Base-by-base conservation (phyloP, 30 jellyfish, hydroid and myxozoan genomes). In the Hydractinia echinata region DNA sequence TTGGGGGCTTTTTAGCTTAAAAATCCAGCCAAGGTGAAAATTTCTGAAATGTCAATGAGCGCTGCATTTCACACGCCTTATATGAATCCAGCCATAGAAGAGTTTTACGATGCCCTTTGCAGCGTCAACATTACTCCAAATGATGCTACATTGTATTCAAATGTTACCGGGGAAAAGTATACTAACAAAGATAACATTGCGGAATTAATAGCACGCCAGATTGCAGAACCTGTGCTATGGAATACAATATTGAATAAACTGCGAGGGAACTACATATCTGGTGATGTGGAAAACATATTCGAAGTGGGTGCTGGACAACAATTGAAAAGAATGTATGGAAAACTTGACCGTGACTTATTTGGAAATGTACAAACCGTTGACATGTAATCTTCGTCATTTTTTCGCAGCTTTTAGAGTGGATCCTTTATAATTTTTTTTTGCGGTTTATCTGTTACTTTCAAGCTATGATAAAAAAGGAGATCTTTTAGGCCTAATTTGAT, bases 1-100 rank as follows among this genome's bases (percentile, higher is more conserved):
- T 30, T 30, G 44, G 44, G 44, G 44, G 44, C 44, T 30, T 30
- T 20, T 18, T 39, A 15, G 16, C 21, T n/a, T 19, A 73, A 49
- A 52, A 14, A 60, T 60, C 70, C 70, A 60, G n/a, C 70, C 0
- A 16, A 30, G 2, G 81, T 72, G 16, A 72, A 72, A 18, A 20
- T 72, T 20, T 10, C 81, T 5, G 52, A 76, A 66, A 76, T 92
- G 30, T 83, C 88, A 20, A 96, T 92, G 73, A 92, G 98, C 67
- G 98, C 96, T 0, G 98, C 98, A 55, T 92, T 92, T 81, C 98
- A 92, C 70, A 92, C 98, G 55, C 96, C 96, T 4, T 76, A 82
- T 67, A 92, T 92, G 98, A 66, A 77, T 19, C 87, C 89, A 39
- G 98, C 98, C 10, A 94, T 87, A 76, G 85, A 82, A 13, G 72